Percentiles rank a stretch among this genome's conserved stretches.
These are phyloP conservation scores for Diachrysia chrysitis DNA, from an alignment of 2,888 invertebrate species.

Conservation along the genomic window DNA sequence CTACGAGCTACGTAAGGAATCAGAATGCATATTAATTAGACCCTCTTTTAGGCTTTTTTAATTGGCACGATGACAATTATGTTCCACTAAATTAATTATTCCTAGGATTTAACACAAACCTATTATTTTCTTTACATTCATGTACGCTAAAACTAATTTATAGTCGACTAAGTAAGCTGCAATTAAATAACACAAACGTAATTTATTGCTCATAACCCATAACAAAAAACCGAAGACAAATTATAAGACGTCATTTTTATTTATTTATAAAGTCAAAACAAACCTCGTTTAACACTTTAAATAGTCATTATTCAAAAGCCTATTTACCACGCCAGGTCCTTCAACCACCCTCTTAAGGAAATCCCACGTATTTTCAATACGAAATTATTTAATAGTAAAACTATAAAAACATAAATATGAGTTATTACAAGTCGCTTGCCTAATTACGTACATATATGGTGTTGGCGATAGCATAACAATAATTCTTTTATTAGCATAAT, in stretches of 20 bases:
- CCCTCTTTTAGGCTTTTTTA: too few relatives aligned
- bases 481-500: slow-evolving; percentile 59
- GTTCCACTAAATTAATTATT: neutral
- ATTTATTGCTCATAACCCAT: neutral
- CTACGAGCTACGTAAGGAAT: too few relatives aligned
- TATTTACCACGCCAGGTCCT: slow-evolving; percentile 2
- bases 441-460: slow-evolving; percentile 53
- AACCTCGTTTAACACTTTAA: neutral
- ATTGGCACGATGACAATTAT: too few relatives aligned
- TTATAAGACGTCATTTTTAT: neutral
- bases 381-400: slow-evolving; percentile 24
- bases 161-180: neutral
- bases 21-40: too few relatives aligned
- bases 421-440: slow-evolving; percentile 38
- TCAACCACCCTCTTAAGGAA: slow-evolving; percentile 37
- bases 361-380: slow-evolving; percentile 28
- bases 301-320: slow-evolving; percentile 20
- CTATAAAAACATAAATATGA: slow-evolving; percentile 44
- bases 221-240: neutral
- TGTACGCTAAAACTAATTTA: neutral
- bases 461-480: slow-evolving; percentile 50
- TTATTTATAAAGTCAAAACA: slow-evolving; percentile 3
- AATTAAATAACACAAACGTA: slow-evolving; percentile 1
- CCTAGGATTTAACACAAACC: slow-evolving; percentile 4
- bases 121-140: neutral